Percentiles rank a stretch among this genome's conserved stretches.
phyloP scores from a whole-genome alignment of 2,888 invertebrate species.

The Noctua fimbriata region DNA sequence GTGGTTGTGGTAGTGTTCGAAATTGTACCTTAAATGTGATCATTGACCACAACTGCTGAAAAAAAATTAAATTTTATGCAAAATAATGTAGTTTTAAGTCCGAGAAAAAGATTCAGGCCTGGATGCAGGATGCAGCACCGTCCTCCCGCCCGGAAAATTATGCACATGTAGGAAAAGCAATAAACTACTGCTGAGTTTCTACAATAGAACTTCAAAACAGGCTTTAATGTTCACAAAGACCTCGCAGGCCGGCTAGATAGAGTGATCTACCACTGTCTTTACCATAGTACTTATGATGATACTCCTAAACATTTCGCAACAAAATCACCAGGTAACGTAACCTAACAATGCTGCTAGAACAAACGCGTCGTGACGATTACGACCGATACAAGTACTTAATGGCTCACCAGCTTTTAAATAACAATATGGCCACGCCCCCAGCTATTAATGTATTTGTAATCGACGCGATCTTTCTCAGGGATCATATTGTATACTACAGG shows the following conservation, averaged over 20 bases:
- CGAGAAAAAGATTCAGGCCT: no score
- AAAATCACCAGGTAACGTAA: conserved; percentile 45
- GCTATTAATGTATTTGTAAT: conserved; percentile 80
- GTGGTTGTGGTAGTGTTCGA: neutral
- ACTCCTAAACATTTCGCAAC: neutral
- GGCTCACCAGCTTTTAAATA: conserved; percentile 84
- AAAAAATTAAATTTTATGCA: no score
- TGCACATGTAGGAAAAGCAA: no score
- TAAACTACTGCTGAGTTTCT: neutral
- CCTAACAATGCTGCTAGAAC: conserved; percentile 47
- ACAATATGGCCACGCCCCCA: conserved; percentile 86
- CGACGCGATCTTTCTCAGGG: conserved; percentile 85
- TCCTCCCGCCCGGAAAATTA: no score
- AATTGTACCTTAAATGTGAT: no score
- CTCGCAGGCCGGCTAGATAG: neutral
- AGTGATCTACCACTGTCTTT: neutral
- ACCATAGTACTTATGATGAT: neutral
- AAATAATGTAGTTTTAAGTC: no score
- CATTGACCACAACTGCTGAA: no score
- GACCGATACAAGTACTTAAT: conserved; percentile 79
- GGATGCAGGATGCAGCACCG: no score
- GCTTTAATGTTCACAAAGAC: neutral
- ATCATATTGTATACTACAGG: conserved; percentile 74
- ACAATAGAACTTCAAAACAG: neutral
- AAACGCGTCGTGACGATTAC: conserved; percentile 80